Evolutionary conservation across 2,797 vertebrate genomes (phyloP).

Genomic region (Apodemus agrarius): DNA sequence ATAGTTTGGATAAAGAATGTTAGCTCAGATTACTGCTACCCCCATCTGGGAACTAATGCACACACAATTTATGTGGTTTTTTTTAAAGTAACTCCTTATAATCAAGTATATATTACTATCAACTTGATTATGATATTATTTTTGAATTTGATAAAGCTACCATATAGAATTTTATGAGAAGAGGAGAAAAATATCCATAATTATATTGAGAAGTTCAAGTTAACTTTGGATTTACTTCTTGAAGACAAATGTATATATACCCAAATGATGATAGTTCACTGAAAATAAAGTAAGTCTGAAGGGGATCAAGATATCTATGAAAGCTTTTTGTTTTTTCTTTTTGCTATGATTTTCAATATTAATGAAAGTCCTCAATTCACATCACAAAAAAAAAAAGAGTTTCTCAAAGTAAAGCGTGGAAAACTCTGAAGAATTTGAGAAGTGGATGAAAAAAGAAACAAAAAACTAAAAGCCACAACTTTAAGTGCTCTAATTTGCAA

Average conservation of each 20-base stretch:
- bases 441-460: not conserved
- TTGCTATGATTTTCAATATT: not conserved
- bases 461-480: not conserved
- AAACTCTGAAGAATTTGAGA: not conserved
- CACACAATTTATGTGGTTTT: not conserved
- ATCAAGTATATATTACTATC: not conserved
- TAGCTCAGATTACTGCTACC: not conserved
- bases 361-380: conserved; percentile 6
- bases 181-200: fast-evolving
- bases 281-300: not conserved
- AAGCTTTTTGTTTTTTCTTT: not conserved
- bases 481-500: conserved; percentile 38
- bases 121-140: not conserved
- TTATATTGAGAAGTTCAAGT: not conserved
- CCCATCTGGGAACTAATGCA: not conserved
- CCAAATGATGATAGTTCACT: not conserved
- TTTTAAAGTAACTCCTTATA: not conserved
- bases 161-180: not conserved
- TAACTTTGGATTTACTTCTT: not conserved
- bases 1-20: not conserved
- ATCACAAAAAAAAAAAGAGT: not conserved
- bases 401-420: not conserved
- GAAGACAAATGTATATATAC: not conserved
- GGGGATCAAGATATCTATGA: not conserved
- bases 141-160: not conserved